A percentile compares a stretch with the other conserved stretches of the same genome.
These are phyloP conservation scores for Mimachlamys varia DNA, from an alignment of 2,888 invertebrate genomes.

Conservation along the genomic window DNA sequence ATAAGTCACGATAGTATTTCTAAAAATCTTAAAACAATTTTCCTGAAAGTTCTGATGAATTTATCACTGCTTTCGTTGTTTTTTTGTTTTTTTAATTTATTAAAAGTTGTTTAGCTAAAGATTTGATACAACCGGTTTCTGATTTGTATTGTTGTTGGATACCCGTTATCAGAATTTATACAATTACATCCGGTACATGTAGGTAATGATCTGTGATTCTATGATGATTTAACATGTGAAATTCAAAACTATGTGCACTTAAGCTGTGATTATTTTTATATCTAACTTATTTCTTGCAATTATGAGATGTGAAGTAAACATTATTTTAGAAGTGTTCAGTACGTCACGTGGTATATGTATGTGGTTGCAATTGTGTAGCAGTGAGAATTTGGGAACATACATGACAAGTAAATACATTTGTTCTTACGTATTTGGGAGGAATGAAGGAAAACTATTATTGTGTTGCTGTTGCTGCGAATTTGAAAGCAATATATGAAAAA, in stretches of 20 bases:
- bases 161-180: conserved; percentile 2
- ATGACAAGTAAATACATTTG: too few relatives aligned
- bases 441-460: too few relatives aligned
- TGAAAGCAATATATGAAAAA: neutral
- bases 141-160: neutral
- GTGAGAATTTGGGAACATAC: neutral
- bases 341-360: neutral
- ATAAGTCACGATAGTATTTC: neutral
- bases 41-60: too few relatives aligned
- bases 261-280: conserved; percentile 28
- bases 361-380: neutral
- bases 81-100: neutral
- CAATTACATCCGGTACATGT: conserved; percentile 27
- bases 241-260: neutral
- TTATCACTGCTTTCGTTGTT: neutral
- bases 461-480: too few relatives aligned
- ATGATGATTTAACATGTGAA: neutral
- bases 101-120: neutral
- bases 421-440: neutral
- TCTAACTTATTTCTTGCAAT: neutral
- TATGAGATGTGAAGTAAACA: conserved; percentile 18
- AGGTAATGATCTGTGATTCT: conserved; percentile 17
- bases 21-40: neutral
- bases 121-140: neutral
- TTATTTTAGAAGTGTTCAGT: neutral